A percentile compares a stretch with the other conserved stretches of the same genome.
These are phyloP conservation scores for Erebia ligea DNA, from an alignment of 2,888 invertebrate genomes.

Conservation along the genomic window DNA sequence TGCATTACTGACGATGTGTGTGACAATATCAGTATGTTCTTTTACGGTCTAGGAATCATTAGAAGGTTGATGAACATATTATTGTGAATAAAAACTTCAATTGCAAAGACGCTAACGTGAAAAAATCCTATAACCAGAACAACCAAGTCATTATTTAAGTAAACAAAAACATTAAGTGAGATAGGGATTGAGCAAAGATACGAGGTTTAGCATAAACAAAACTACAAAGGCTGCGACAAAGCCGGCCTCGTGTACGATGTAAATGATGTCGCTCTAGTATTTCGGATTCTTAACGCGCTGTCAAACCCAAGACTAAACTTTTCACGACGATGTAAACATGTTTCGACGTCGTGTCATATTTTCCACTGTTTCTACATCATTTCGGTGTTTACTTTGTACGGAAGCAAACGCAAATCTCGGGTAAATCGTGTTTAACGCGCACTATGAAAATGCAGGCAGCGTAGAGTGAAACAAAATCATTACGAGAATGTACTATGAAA, in stretches of 20 bases:
- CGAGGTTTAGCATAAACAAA: background rate
- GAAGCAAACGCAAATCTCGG: slow-evolving; percentile 33
- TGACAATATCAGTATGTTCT: too few species aligned
- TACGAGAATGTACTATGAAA: background rate
- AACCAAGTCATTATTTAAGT: background rate
- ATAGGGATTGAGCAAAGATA: background rate
- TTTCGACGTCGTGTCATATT: slow-evolving; percentile 52
- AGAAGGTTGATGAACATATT: too few species aligned
- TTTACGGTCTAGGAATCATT: too few species aligned
- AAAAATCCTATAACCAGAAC: background rate
- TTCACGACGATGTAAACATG: slow-evolving; percentile 52
- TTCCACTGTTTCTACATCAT: slow-evolving; percentile 48
- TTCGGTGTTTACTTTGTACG: slow-evolving; percentile 45
- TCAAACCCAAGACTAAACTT: slow-evolving; percentile 51
- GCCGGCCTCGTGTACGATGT: slow-evolving; percentile 16
- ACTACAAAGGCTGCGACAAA: slow-evolving; percentile 5
- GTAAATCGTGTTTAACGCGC: slow-evolving; percentile 32
- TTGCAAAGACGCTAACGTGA: background rate
- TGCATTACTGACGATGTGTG: too few species aligned
- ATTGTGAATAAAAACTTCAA: too few species aligned
- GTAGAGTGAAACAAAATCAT: slow-evolving; percentile 19
- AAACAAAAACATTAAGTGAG: background rate
- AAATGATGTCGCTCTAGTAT: slow-evolving; percentile 19
- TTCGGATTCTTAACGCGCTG: slow-evolving; percentile 43
- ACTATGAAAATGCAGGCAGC: slow-evolving; percentile 26